phyloP scores from a whole-genome alignment of 2,888 invertebrate species.

The Phania funesta region DNA sequence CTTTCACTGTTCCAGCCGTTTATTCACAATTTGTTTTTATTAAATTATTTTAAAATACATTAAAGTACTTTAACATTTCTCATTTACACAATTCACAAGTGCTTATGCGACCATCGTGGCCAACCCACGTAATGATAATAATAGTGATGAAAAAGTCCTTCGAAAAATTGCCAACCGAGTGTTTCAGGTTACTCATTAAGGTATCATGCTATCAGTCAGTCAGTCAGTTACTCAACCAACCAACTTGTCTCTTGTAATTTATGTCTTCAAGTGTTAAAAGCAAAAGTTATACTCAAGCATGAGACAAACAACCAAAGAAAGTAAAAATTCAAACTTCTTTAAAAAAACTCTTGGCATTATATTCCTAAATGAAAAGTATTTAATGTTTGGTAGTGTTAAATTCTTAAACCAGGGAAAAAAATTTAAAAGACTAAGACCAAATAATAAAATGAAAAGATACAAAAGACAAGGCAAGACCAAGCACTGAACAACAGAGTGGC shows the following conservation, averaged over 20 bases:
- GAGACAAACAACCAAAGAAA: constrained; percentile 11
- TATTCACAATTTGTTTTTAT: too few relatives aligned
- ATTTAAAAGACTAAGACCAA: constrained; percentile 55
- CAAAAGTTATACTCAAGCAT: constrained; percentile 42
- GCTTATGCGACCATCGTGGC: constrained; percentile 10
- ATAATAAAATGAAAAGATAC: constrained; percentile 57
- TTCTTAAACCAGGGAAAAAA: constrained; percentile 26
- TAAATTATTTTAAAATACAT: too few relatives aligned
- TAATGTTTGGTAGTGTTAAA: constrained; percentile 58
- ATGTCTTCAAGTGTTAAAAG: constrained; percentile 48
- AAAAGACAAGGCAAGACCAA: constrained; percentile 31
- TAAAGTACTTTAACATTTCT: too few relatives aligned
- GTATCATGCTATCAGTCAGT: constrained; percentile 47
- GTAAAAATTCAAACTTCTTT: constrained; percentile 34
- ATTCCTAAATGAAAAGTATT: constrained; percentile 42
- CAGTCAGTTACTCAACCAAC: background rate
- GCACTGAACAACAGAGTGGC: constrained; percentile 42
- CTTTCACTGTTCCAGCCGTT: too few relatives aligned
- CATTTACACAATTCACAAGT: background rate
- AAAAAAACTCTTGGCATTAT: constrained; percentile 26
- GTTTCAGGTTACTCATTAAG: constrained; percentile 53
- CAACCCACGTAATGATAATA: constrained; percentile 37
- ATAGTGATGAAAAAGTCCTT: constrained; percentile 51
- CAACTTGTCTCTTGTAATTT: constrained; percentile 45
- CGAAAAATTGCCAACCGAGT: constrained; percentile 48